Evolutionary conservation across 2,888 invertebrate genomes (phyloP), one percentile per base, ranked within the genome.

Genomic region (Acronicta psi): DNA sequence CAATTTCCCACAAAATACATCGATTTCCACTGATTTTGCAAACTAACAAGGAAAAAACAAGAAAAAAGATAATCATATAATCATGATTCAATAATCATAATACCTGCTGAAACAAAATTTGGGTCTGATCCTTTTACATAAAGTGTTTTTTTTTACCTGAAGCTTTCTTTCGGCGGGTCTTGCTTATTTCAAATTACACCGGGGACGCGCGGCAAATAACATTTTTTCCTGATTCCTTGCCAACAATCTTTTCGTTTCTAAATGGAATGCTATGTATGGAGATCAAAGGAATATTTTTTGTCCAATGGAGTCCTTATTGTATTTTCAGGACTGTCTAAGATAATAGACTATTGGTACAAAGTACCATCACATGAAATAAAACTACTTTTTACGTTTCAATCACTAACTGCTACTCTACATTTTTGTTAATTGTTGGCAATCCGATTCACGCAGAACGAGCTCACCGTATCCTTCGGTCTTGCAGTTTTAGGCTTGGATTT

Each of bases 41-140:
- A 59, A n/a, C n/a, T n/a, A n/a, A n/a, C n/a, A n/a, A 59, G 51
- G 58, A 25, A 64, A 53, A 65, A 73, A 65, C 53, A 68, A 72
- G 66, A 58, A 53, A 61, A 52, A 57, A 73, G 58, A 79, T 79
- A 78, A 81, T 81, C 73, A 81, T 76, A 81, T 82, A 85, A 82
- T 83, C 83, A 83, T 82, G 80, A 83, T 81, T 79, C 82, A 84
- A 87, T 86, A 86, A 85, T 80, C 79, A 84, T 82, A 82, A 84
- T 82, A 82, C 75, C 54, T 68, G 71, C 72, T 50, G 17, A 13
- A 73, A 72, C 65, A 63, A 76, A 73, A 59, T 73, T 70, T 50
- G 29, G 62, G 56, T 63, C 51, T 70, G 64, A 79, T 77, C 79
- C 81, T 79, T 84, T 83, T 80, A 80, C 79, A 81, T 73, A 80